phyloP scores from a whole-genome alignment of 2,113 vertebrate genomes.

The Phalacrocorax carbo region DNA sequence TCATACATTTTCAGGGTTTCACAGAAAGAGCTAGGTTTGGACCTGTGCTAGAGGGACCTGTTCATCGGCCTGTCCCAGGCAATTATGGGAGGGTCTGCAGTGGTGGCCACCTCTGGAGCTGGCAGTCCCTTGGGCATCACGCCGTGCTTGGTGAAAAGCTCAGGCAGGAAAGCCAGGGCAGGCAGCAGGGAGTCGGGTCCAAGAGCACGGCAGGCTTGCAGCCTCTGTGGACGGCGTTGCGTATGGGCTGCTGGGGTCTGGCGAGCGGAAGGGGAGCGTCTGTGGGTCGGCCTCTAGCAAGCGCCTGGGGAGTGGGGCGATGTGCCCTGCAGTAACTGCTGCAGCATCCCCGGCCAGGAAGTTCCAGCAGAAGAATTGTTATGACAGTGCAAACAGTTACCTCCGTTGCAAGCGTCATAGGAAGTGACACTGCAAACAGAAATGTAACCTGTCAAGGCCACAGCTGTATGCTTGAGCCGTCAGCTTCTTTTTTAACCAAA shows the following conservation, averaged over 20 bases:
- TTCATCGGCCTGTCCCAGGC: rapidly evolving
- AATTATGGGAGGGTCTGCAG: rapidly evolving
- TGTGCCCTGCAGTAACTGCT: background rate
- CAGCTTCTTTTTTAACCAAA: background rate
- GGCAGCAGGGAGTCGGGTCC: background rate
- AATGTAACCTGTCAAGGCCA: background rate
- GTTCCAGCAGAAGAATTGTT: background rate
- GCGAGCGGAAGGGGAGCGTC: rapidly evolving
- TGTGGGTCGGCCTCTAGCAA: background rate
- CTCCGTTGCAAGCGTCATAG: background rate
- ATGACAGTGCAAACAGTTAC: constrained; percentile 29
- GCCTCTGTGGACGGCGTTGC: rapidly evolving
- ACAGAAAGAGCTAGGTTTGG: background rate
- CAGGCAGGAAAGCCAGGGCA: background rate
- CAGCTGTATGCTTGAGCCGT: background rate
- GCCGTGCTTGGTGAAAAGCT: rapidly evolving
- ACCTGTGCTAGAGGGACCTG: background rate
- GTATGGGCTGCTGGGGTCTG: background rate
- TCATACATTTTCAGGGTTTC: background rate
- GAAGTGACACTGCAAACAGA: constrained; percentile 57
- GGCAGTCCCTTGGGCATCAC: background rate
- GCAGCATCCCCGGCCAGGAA: background rate
- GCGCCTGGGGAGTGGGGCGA: rapidly evolving
- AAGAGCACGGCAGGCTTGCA: background rate
- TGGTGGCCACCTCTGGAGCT: background rate